Percentiles rank a stretch among this genome's conserved stretches.
Evolutionary conservation across 2,113 vertebrate genomes (phyloP).

Genomic region (Erpornis zantholeuca): DNA sequence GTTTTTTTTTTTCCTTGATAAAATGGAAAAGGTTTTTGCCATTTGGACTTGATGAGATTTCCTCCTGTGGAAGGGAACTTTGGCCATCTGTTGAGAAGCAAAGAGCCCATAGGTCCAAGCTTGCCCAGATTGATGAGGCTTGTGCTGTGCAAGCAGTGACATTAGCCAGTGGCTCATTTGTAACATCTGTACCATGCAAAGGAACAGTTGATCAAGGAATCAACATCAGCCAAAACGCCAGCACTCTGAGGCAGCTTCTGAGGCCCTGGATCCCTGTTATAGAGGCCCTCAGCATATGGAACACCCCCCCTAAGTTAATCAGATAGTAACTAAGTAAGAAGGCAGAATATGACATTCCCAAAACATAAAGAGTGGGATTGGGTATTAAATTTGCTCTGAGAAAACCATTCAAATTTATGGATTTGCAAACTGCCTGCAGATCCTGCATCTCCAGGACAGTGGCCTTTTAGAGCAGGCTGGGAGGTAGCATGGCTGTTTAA

Average conservation of each 20-base stretch:
- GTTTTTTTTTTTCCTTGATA: background rate
- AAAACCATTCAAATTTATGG: background rate
- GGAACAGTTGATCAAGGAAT: background rate
- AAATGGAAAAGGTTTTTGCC: background rate
- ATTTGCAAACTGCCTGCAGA: background rate
- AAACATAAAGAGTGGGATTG: background rate
- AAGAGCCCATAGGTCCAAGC: background rate
- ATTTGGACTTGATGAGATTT: background rate
- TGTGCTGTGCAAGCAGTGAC: background rate
- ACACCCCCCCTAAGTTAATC: background rate
- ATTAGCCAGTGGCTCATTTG: background rate
- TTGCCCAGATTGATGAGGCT: background rate
- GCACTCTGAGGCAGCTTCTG: background rate
- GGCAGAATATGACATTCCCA: background rate
- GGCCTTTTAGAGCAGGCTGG: background rate
- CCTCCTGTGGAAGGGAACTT: background rate
- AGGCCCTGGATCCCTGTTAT: background rate
- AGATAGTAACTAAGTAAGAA: background rate
- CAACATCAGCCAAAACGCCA: background rate
- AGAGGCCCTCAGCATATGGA: background rate
- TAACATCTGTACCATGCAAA: background rate
- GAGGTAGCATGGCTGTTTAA: background rate
- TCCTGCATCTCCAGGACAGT: background rate
- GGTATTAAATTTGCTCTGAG: background rate
- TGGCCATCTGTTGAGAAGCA: background rate